Base-by-base conservation (phyloP, 1,140 invertebrate genomes). In the Aphelinus atriplicis region DNA sequence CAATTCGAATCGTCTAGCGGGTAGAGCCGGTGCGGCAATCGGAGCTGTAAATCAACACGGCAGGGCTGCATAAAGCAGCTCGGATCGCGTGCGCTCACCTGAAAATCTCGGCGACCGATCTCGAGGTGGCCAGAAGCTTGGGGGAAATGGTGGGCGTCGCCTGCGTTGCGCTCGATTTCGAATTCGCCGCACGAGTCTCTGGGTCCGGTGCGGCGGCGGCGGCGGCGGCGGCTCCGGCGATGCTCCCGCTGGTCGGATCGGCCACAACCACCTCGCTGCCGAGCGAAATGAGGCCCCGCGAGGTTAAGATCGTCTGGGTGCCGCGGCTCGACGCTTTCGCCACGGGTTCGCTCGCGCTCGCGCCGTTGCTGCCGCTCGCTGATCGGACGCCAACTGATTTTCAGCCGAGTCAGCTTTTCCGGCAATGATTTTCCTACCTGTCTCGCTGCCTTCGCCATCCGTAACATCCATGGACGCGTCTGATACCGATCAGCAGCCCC, bases 261-360 rank as follows among this genome's bases (percentile, higher is more conserved):
- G 26, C 26, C 26, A 26, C 26, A 26, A 26, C 26, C 26, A 26
- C 26, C 26, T 53, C 48, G 50, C 7, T 9, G 46, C 2, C 57
- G n/a, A 61, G 45, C n/a, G 62, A 64, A 5, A 72, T 1, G 53
- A 26, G 58, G 6, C 70, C 62, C 1, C 70, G 50, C n/a, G 70
- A 72, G 61, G 70, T 72, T 58, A 72, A 60, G 62, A 72, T 58
- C 45, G 70, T 72, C 50, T 72, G 70, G 46, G 42, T 64, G 42
- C 58, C 61, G 6, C 71, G 71, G 48, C 42, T 57, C 48, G 42
- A 61, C 56, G 56, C 10, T 42, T 42, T 7, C 7, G 63, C 1
- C 46, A 3, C 26, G 4, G 9, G 58, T 26, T 26, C 26, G 26
- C 26, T 26, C 26, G 26, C 26, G 26, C 26, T 26, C 26, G 5